Percentiles rank a stretch among this genome's conserved stretches.
Conservation (phyloP, 1,140 invertebrate genomes). For the Dendrolimus punctatus region DNA sequence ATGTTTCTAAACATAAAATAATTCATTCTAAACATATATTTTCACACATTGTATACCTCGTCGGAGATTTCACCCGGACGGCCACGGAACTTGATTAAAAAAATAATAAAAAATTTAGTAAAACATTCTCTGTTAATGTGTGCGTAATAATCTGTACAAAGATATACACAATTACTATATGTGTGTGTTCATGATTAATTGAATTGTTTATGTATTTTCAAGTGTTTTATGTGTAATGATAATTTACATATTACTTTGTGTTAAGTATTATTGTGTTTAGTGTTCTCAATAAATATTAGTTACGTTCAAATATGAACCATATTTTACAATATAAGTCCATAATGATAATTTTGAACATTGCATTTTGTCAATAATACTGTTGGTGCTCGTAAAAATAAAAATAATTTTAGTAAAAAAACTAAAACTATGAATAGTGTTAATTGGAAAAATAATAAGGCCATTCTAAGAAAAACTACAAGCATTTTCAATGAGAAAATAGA, state of each 20-base stretch:
- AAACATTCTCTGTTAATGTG: slow-evolving; percentile 59
- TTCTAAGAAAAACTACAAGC: slow-evolving; percentile 43
- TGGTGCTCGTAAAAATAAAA: not conserved
- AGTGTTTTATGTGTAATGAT: not conserved
- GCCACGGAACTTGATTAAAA: slow-evolving; percentile 64
- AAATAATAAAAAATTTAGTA: slow-evolving; percentile 62
- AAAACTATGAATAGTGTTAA: slow-evolving; percentile 26
- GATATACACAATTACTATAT: slow-evolving; percentile 11
- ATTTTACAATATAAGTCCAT: not conserved
- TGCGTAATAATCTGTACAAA: slow-evolving; percentile 24
- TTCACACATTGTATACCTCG: slow-evolving; percentile 65
- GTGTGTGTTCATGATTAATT: slow-evolving; percentile 11
- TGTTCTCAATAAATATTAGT: not conserved
- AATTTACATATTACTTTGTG: not conserved
- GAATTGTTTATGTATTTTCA: slow-evolving; percentile 8
- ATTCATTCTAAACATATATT: slow-evolving; percentile 55
- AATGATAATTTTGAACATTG: too few species aligned
- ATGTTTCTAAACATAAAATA: slow-evolving; percentile 49
- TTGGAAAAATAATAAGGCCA: slow-evolving; percentile 31
- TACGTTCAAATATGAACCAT: not conserved
- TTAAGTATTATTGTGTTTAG: slow-evolving; percentile 2
- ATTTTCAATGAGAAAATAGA: slow-evolving; percentile 20
- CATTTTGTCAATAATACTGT: too few species aligned
- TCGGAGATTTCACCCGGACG: slow-evolving; percentile 60
- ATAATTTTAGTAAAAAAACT: slow-evolving; percentile 6